A percentile compares a stretch with the other conserved stretches of the same genome.
phyloP scores from a whole-genome alignment of 2,888 invertebrate genomes.

The Phyllotreta cruciferae region DNA sequence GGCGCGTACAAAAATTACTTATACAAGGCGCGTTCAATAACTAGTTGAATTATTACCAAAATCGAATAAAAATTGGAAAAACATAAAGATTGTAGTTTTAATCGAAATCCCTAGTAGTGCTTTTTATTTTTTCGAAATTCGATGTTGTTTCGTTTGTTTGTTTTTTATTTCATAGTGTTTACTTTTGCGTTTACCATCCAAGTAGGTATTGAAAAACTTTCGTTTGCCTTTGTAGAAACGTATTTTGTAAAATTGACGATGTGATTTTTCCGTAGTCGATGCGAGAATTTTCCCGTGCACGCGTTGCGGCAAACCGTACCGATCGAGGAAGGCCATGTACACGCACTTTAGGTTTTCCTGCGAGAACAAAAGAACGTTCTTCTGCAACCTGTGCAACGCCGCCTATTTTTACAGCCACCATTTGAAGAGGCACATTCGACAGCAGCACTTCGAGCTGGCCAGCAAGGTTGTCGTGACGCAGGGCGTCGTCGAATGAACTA shows the following conservation, averaged over 20 bases:
- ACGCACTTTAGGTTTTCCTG: constrained; percentile 50
- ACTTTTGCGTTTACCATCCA: background rate
- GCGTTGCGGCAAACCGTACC: constrained; percentile 48
- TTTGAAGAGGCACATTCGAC: constrained; percentile 45
- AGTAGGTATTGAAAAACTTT: background rate
- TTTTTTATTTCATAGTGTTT: background rate
- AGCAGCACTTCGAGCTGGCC: constrained; percentile 26
- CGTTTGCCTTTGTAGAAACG: background rate
- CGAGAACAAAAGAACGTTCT: constrained; percentile 49
- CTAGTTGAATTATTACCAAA: no score
- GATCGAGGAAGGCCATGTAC: constrained; percentile 50
- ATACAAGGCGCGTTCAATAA: no score
- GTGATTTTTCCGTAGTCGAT: constrained; percentile 24
- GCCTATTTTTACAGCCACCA: constrained; percentile 51
- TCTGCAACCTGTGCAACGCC: constrained; percentile 47
- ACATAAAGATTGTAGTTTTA: no score
- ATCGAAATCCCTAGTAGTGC: no score
- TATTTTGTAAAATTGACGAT: constrained; percentile 3
- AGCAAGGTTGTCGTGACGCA: constrained; percentile 3
- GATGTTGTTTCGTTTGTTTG: constrained; percentile 17
- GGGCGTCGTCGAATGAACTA: constrained; percentile 4
- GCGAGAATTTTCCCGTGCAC: constrained; percentile 42
- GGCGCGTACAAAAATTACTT: no score
- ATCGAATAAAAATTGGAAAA: no score
- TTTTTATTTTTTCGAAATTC: constrained; percentile 9